These are phyloP conservation scores for Tragelaphus oryx DNA, from an alignment of 2,797 vertebrate genomes.

Conservation along the genomic window DNA sequence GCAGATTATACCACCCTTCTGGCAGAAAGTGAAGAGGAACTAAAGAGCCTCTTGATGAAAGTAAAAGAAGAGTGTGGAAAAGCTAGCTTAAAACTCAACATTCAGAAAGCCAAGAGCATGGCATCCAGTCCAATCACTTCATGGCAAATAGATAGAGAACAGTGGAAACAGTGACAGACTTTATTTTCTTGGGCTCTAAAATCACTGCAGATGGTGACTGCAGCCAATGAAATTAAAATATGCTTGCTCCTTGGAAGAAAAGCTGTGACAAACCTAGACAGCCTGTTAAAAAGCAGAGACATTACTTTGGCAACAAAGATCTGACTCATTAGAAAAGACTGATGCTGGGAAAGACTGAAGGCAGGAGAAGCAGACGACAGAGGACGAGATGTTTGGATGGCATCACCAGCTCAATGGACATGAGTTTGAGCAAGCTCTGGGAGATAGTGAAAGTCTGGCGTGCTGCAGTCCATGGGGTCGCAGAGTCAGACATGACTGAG, in stretches of 20 bases:
- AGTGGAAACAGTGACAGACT: not conserved
- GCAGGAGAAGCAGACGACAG: not conserved
- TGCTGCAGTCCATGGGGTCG: not conserved
- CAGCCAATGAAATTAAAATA: not conserved
- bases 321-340: not conserved
- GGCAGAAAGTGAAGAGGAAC: not conserved
- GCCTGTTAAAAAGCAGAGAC: not conserved
- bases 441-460: not conserved
- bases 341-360: not conserved
- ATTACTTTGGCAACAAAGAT: not conserved
- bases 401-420: not conserved
- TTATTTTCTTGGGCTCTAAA: not conserved
- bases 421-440: not conserved
- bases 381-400: not conserved
- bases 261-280: not conserved
- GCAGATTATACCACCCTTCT: not conserved
- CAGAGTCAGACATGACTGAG: not conserved
- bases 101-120: not conserved
- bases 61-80: not conserved
- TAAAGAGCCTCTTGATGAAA: not conserved
- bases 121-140: not conserved
- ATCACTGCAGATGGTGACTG: not conserved
- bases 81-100: not conserved
- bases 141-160: not conserved
- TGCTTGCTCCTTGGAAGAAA: not conserved